Conservation (phyloP, 2,888 invertebrate species). For the Conomelus anceps region DNA sequence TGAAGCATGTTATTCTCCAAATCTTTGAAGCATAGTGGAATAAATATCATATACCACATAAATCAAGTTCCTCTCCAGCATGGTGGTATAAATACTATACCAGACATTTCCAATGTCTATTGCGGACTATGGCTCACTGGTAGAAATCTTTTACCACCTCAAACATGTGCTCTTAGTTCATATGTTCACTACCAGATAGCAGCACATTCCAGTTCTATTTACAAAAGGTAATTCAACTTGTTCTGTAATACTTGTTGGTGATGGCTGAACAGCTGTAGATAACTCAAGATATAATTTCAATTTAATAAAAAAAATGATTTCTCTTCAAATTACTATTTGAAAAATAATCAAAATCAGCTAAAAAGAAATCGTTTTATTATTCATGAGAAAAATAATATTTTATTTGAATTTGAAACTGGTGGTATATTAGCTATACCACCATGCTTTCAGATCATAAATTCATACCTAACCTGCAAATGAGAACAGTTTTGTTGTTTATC, state of each 20-base stretch:
- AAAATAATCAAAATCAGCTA: background rate
- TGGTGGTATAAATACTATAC: background rate
- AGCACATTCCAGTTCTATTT: background rate
- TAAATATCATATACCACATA: background rate
- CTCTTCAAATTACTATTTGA: background rate
- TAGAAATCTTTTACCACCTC: background rate
- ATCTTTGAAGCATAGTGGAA: background rate
- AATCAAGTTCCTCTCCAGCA: background rate
- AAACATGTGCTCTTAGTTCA: background rate
- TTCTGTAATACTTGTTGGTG: background rate
- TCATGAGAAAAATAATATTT: background rate
- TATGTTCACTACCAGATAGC: background rate
- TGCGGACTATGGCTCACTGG: background rate
- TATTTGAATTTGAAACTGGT: background rate
- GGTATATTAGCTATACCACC: background rate
- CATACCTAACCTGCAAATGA: background rate
- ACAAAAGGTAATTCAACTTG: background rate
- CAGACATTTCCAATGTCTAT: background rate
- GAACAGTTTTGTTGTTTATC: too few species aligned
- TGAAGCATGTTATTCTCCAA: too few species aligned
- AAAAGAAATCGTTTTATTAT: background rate
- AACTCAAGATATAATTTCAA: background rate
- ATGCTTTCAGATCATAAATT: background rate
- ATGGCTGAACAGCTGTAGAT: background rate
- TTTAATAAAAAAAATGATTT: background rate